Percentiles rank a stretch among this genome's conserved stretches.
These are phyloP conservation scores for Synanthedon tipuliformis DNA, from an alignment of 2,888 invertebrate species.

Conservation along the genomic window DNA sequence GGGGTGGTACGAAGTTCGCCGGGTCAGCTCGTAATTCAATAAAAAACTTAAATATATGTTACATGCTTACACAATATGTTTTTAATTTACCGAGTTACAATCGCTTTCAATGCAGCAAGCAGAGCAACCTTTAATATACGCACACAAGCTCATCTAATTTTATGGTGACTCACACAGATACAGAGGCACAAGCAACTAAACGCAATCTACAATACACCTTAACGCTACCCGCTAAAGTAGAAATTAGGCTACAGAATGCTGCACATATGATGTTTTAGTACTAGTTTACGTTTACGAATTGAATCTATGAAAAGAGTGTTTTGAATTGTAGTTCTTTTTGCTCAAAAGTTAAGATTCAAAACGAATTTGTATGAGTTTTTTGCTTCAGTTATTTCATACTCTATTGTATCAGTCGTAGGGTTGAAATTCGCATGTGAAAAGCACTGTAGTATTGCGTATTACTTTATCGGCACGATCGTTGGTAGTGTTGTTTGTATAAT, in stretches of 20 bases:
- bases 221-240: neutral
- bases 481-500: neutral
- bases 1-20: too few relatives aligned
- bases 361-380: neutral
- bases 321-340: slow-evolving; percentile 12
- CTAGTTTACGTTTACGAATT: slow-evolving; percentile 7
- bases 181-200: neutral
- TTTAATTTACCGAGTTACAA: slow-evolving; percentile 41
- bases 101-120: slow-evolving; percentile 18
- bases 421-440: neutral
- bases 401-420: neutral
- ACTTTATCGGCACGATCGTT: neutral
- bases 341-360: slow-evolving; percentile 7
- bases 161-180: slow-evolving; percentile 29
- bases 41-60: too few relatives aligned
- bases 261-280: neutral
- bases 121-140: slow-evolving; percentile 47
- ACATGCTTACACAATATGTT: too few relatives aligned
- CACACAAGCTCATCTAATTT: slow-evolving; percentile 44
- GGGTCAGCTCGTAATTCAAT: too few relatives aligned
- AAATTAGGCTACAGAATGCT: neutral
- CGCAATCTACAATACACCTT: neutral
- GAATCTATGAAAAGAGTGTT: slow-evolving; percentile 12
- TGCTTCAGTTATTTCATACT: neutral
- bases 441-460: neutral